Conservation (phyloP, 2,113 vertebrate species). For the Cyrtonyx montezumae region DNA sequence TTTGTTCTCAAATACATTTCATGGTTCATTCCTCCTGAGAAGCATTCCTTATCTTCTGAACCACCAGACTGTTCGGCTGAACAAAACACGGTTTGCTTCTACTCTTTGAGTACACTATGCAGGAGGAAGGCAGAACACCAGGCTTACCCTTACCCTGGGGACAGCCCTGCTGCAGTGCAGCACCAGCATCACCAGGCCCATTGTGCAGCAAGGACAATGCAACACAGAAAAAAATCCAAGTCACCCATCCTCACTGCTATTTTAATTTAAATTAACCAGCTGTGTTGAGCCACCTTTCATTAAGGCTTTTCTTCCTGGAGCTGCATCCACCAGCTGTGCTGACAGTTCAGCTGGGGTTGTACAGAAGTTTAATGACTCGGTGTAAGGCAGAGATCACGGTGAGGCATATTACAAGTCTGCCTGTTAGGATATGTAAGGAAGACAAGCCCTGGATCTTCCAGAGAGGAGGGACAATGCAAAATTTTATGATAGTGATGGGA, state of each 20-base stretch:
- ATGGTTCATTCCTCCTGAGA: background rate
- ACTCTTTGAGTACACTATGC: background rate
- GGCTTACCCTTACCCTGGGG: background rate
- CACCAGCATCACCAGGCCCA: background rate
- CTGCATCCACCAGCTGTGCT: background rate
- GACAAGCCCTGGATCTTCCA: background rate
- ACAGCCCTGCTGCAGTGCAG: background rate
- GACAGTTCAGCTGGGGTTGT: background rate
- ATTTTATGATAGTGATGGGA: background rate
- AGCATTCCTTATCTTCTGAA: background rate
- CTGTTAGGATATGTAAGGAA: background rate
- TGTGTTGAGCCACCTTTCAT: background rate
- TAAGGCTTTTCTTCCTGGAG: background rate
- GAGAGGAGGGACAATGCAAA: background rate
- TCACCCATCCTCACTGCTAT: background rate
- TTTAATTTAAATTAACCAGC: background rate
- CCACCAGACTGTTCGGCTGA: background rate
- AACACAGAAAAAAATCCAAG: background rate
- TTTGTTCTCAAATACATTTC: constrained; percentile 8
- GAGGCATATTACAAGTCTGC: background rate
- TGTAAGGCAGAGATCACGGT: background rate
- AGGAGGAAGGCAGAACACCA: background rate
- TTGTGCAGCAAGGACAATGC: background rate
- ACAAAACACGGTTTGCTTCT: background rate
- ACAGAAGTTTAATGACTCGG: background rate